A percentile compares a stretch with the other conserved stretches of the same genome.
Conservation (phyloP, 2,113 vertebrate species). For the Danionella cerebrum region DNA sequence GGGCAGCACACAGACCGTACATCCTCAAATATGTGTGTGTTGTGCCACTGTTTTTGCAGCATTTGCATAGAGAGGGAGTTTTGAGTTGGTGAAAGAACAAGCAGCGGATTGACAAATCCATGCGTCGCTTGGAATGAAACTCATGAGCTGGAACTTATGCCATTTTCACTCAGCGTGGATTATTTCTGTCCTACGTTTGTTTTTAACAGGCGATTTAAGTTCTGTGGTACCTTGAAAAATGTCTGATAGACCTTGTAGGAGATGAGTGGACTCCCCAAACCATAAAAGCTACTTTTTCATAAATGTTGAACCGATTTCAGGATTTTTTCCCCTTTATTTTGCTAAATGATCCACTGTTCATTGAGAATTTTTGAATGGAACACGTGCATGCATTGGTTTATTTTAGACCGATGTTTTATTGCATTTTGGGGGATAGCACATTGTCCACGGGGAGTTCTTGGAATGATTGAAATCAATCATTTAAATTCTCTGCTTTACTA, state of each 20-base stretch:
- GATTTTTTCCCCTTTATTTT: no score
- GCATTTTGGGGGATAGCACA: neutral
- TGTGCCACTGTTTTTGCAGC: slow-evolving; percentile 30
- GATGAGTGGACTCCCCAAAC: neutral
- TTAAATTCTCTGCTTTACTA: no score
- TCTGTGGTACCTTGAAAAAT: neutral
- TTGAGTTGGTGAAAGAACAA: slow-evolving; percentile 41
- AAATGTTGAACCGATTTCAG: no score
- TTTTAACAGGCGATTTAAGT: neutral
- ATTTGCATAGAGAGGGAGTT: slow-evolving; percentile 30
- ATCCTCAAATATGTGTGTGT: slow-evolving; percentile 10
- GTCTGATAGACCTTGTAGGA: neutral
- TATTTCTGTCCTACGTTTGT: neutral
- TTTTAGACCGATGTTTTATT: slow-evolving; percentile 10
- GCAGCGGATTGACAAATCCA: slow-evolving; percentile 36
- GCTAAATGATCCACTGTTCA: neutral
- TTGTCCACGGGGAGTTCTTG: neutral
- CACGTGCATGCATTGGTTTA: slow-evolving; percentile 8
- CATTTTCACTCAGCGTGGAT: slow-evolving; percentile 3
- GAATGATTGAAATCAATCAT: neutral
- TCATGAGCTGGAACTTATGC: slow-evolving; percentile 8
- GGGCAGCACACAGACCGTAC: slow-evolving; percentile 29
- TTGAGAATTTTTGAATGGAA: slow-evolving; percentile 4
- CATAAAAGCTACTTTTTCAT: neutral
- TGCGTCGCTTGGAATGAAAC: slow-evolving; percentile 25